Evolutionary conservation across 2,113 vertebrate genomes (phyloP).

Genomic region (Dendropsophus ebraccatus): DNA sequence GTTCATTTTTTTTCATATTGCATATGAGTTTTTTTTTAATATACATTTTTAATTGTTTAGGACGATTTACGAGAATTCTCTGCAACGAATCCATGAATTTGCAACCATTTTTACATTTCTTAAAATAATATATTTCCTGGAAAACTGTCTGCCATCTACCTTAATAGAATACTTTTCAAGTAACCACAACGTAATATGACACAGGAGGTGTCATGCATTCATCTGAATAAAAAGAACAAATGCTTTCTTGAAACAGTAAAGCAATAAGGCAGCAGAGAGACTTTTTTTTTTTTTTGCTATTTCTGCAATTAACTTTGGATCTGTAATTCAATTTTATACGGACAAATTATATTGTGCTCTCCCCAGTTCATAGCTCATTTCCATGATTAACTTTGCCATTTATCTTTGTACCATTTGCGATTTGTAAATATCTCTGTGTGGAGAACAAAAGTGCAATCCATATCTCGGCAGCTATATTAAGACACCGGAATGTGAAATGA

Average conservation of each 20-base stretch:
- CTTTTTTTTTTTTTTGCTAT: neutral
- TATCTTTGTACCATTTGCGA: conserved; percentile 47
- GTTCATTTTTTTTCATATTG: too few relatives aligned
- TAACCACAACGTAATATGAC: neutral
- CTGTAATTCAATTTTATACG: conserved; percentile 38
- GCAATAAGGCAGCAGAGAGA: neutral
- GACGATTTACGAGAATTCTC: too few relatives aligned
- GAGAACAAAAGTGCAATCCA: conserved; percentile 54
- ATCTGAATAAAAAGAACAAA: neutral
- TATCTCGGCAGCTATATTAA: conserved; percentile 50
- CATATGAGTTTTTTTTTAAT: too few relatives aligned
- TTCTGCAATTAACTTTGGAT: conserved; percentile 42
- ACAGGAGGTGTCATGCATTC: neutral
- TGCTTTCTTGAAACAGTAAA: neutral
- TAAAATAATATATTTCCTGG: neutral
- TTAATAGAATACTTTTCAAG: neutral
- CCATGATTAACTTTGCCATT: conserved; percentile 39
- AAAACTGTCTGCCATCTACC: neutral
- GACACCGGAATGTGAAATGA: conserved; percentile 46
- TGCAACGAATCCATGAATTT: neutral
- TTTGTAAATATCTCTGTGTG: conserved; percentile 48
- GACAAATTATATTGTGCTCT: conserved; percentile 44
- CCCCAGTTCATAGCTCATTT: conserved; percentile 25
- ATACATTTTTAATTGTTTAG: too few relatives aligned
- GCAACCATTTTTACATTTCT: neutral